phyloP scores from a whole-genome alignment of 2,797 vertebrate genomes.

The Carapus acus region DNA sequence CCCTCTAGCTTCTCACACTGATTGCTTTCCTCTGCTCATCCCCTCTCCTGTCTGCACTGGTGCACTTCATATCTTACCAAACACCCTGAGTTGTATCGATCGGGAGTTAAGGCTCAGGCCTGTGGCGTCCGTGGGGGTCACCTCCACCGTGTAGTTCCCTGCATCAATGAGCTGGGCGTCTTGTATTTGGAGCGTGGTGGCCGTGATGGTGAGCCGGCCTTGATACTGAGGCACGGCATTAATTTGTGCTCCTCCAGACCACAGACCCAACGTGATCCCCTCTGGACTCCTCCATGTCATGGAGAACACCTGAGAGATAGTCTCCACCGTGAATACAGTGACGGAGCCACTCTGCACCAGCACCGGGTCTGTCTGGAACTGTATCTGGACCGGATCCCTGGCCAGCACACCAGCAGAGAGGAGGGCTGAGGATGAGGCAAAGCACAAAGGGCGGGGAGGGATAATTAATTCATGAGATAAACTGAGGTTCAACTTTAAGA shows the following conservation, averaged over 20 bases:
- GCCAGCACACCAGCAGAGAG: constrained; percentile 39
- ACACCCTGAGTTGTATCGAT: constrained; percentile 64
- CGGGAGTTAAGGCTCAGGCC: constrained; percentile 49
- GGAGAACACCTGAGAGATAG: constrained; percentile 39
- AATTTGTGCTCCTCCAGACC: constrained; percentile 1
- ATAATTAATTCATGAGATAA: constrained; percentile 38
- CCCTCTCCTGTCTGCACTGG: not conserved
- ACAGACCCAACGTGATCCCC: constrained; percentile 53
- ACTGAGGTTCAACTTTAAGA: constrained; percentile 23
- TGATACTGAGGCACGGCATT: constrained; percentile 50
- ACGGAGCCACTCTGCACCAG: constrained; percentile 50
- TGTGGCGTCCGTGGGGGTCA: constrained; percentile 48
- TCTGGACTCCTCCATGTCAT: constrained; percentile 60
- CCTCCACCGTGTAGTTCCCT: constrained; percentile 64
- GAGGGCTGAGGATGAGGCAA: constrained; percentile 30
- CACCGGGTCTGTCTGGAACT: constrained; percentile 62
- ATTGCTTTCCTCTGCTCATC: not conserved
- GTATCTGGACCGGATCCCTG: constrained; percentile 59
- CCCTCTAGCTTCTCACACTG: not conserved
- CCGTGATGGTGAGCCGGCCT: constrained; percentile 59
- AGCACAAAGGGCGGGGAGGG: constrained; percentile 1
- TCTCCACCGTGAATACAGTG: constrained; percentile 59
- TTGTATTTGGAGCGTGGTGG: constrained; percentile 62
- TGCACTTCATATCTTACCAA: constrained; percentile 59
- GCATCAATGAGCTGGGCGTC: constrained; percentile 57